Percentiles rank a stretch among this genome's conserved stretches.
Evolutionary conservation across 2,113 vertebrate genomes (phyloP).

Genomic region (Bettongia penicillata): DNA sequence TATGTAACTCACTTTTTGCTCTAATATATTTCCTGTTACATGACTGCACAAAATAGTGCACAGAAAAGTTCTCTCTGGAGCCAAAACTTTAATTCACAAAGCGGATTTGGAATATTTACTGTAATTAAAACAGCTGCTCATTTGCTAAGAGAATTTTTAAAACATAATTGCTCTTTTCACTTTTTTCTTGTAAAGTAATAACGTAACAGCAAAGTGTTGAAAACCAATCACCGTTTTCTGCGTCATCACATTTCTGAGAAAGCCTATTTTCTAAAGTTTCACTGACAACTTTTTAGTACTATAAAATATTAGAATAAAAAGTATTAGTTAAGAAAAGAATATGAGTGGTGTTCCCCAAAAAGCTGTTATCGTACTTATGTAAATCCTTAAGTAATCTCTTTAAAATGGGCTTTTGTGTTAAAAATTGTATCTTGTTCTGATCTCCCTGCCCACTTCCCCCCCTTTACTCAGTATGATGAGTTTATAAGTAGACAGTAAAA

Average conservation of each 20-base stretch:
- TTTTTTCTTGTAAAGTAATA: constrained; percentile 67
- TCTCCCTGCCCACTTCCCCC: background rate
- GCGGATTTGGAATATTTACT: constrained; percentile 64
- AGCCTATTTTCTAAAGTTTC: constrained; percentile 62
- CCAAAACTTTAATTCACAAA: constrained; percentile 67
- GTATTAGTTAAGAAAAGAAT: constrained; percentile 59
- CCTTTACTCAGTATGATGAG: background rate
- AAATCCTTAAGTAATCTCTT: constrained; percentile 53
- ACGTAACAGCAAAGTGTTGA: constrained; percentile 64
- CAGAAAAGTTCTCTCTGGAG: background rate
- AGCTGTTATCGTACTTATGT: constrained; percentile 44
- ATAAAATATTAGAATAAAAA: constrained; percentile 53
- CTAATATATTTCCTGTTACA: background rate
- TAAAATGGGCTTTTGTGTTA: constrained; percentile 37
- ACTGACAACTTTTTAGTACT: constrained; percentile 68
- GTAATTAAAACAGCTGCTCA: constrained; percentile 72
- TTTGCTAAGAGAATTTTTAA: constrained; percentile 59
- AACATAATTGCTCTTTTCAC: constrained; percentile 65
- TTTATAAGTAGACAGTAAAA: background rate
- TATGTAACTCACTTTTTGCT: background rate
- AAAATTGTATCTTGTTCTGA: background rate
- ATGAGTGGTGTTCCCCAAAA: constrained; percentile 41
- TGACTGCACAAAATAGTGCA: background rate
- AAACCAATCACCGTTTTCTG: constrained; percentile 68
- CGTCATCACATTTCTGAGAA: constrained; percentile 61